Conservation (phyloP, 2,888 invertebrate genomes). For the Acronicta aceris region DNA sequence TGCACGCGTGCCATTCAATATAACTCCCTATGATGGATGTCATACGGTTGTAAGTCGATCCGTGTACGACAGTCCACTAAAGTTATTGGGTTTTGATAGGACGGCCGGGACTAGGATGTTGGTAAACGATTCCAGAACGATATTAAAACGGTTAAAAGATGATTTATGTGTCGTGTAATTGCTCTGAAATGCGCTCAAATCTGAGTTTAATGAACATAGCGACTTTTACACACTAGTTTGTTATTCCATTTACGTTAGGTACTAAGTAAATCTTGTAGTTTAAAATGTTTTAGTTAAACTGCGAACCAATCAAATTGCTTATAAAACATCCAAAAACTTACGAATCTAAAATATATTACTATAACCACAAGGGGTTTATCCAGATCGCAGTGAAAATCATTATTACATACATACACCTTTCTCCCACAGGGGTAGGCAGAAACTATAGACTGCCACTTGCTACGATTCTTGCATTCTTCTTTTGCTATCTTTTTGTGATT, state of each 20-base stretch:
- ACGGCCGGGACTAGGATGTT: conserved; percentile 40
- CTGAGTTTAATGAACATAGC: not conserved
- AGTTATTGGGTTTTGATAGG: conserved; percentile 72
- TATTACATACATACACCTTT: no score
- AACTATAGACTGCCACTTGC: no score
- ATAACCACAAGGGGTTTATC: no score
- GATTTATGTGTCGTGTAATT: conserved; percentile 13
- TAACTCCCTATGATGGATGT: conserved; percentile 52
- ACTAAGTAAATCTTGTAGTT: not conserved
- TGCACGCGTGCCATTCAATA: conserved; percentile 53
- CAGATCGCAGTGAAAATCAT: no score
- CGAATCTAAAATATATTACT: no score
- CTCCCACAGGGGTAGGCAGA: no score
- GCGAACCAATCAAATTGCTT: no score
- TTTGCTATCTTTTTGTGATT: no score
- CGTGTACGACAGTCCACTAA: conserved; percentile 38
- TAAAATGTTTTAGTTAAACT: no score
- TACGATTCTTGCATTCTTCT: no score
- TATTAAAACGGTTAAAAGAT: conserved; percentile 49
- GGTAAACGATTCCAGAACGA: conserved; percentile 56
- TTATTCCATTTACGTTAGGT: not conserved
- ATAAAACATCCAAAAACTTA: no score
- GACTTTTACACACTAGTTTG: not conserved
- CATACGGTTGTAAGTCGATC: conserved; percentile 66
- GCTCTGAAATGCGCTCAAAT: not conserved